Percentiles rank a stretch among this genome's conserved stretches.
Evolutionary conservation across 2,888 invertebrate species (phyloP).

Genomic region (Neuroscelio doddi): DNA sequence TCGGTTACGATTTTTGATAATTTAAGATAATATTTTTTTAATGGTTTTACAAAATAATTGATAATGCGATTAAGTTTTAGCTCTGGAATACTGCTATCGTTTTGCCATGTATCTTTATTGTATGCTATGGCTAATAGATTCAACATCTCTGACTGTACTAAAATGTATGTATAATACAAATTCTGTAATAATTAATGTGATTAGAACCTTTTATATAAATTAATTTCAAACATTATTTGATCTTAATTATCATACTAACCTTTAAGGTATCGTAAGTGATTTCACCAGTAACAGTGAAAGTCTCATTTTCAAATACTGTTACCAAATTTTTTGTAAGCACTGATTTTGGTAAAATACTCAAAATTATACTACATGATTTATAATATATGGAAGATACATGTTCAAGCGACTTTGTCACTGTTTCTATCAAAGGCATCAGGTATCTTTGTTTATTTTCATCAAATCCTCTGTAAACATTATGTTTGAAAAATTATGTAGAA

Average conservation of each 20-base stretch:
- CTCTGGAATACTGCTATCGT: conserved; percentile 45
- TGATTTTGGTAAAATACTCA: conserved; percentile 50
- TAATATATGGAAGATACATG: conserved; percentile 53
- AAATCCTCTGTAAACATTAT: conserved; percentile 55
- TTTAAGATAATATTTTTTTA: conserved; percentile 47
- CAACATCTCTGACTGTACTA: conserved; percentile 66
- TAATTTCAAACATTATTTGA: no score
- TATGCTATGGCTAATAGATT: conserved; percentile 60
- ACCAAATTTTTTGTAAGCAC: conserved; percentile 38
- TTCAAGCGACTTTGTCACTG: conserved; percentile 55
- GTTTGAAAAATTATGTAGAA: no score
- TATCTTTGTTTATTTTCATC: conserved; percentile 54
- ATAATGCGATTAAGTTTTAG: conserved; percentile 50
- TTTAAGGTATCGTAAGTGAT: conserved; percentile 59
- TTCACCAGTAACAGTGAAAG: conserved; percentile 54
- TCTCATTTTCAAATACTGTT: conserved; percentile 50
- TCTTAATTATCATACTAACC: no score
- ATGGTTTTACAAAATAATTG: conserved; percentile 40
- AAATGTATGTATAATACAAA: conserved; percentile 62
- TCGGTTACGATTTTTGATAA: conserved; percentile 50
- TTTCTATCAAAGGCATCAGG: conserved; percentile 57
- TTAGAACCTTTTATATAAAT: conserved; percentile 16
- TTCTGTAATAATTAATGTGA: conserved; percentile 50
- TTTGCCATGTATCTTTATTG: conserved; percentile 43
- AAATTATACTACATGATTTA: conserved; percentile 50